Conservation (phyloP, 2,797 vertebrate species). For the Nyctibius grandis region DNA sequence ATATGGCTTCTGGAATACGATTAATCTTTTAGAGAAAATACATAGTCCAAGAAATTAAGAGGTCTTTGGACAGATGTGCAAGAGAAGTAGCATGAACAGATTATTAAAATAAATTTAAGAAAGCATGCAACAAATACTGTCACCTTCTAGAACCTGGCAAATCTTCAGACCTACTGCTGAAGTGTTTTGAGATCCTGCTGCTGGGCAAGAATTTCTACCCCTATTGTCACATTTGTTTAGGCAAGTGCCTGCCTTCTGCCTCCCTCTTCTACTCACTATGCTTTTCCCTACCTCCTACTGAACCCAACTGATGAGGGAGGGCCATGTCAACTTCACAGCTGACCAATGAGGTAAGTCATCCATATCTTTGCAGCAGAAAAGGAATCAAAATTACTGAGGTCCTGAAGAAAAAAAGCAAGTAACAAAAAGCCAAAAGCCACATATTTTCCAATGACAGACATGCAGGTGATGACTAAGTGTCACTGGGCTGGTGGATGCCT, state of each 20-base stretch:
- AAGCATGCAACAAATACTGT: not conserved
- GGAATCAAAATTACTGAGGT: not conserved
- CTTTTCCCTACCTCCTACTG: not conserved
- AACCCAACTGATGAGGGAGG: not conserved
- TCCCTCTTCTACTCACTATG: not conserved
- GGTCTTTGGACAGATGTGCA: not conserved
- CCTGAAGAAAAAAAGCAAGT: not conserved
- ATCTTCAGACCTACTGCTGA: not conserved
- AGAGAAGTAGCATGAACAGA: not conserved
- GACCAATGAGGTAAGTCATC: not conserved
- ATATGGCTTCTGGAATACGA: not conserved
- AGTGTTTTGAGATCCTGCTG: not conserved
- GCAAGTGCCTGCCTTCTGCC: not conserved
- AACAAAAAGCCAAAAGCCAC: not conserved
- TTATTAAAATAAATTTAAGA: not conserved
- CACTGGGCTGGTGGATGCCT: not conserved
- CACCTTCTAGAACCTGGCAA: not conserved
- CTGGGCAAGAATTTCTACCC: not conserved
- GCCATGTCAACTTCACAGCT: not conserved
- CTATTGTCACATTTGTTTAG: not conserved
- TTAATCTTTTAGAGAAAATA: not conserved
- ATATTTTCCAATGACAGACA: not conserved
- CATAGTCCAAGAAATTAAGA: not conserved
- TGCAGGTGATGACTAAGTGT: not conserved
- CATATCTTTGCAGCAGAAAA: not conserved